Percentiles rank a stretch among this genome's conserved stretches.
phyloP scores from a whole-genome alignment of 2,888 invertebrate species.

The Plemyria rubiginata region DNA sequence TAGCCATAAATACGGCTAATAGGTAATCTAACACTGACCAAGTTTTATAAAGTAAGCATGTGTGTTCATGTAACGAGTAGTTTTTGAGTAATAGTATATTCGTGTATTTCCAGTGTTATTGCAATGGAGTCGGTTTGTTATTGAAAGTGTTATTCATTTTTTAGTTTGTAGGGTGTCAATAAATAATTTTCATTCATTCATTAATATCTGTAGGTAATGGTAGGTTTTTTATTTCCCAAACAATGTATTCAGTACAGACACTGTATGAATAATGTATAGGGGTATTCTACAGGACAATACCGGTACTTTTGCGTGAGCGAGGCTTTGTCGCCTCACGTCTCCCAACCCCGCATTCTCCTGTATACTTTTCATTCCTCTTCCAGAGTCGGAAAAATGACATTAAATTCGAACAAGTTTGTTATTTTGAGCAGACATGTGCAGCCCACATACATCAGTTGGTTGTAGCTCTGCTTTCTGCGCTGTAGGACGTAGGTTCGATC shows the following conservation, averaged over 20 bases:
- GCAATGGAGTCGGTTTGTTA: no score
- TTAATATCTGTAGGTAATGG: not conserved
- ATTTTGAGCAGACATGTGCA: not conserved
- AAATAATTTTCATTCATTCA: not conserved
- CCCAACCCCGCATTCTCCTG: conserved; percentile 2
- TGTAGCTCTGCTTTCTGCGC: no score
- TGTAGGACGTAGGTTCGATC: no score
- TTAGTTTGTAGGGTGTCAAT: no score
- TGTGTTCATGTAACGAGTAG: no score
- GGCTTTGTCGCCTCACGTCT: conserved; percentile 51
- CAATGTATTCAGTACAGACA: conserved; percentile 56
- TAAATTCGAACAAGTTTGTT: conserved; percentile 5
- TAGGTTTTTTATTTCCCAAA: conserved; percentile 32
- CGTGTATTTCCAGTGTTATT: no score
- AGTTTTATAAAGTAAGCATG: no score
- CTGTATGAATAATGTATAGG: conserved; percentile 73
- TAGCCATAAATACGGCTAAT: no score
- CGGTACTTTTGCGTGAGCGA: conserved; percentile 64
- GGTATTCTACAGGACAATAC: conserved; percentile 68
- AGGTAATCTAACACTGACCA: no score
- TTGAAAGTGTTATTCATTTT: no score
- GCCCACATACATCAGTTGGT: no score
- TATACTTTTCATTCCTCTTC: conserved; percentile 1
- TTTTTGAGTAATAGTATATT: no score
- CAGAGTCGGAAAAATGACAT: conserved; percentile 7